phyloP scores from a whole-genome alignment of 1,140 invertebrate genomes.

The Drosophila neocordata region DNA sequence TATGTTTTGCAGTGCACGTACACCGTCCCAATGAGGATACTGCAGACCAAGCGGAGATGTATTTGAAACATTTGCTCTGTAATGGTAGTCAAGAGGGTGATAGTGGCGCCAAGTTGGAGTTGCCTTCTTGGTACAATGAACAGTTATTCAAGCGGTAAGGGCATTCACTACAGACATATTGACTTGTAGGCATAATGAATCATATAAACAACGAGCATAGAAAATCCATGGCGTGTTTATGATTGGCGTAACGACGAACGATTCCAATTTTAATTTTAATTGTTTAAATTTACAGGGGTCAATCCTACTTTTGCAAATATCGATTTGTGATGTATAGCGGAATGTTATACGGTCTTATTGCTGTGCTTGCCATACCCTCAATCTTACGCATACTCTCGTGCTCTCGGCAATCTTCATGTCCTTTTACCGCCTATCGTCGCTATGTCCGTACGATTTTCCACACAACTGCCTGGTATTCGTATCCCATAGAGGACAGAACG shows the following conservation, averaged over 20 bases:
- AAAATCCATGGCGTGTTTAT: too few relatives aligned
- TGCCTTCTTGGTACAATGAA: conserved; percentile 85
- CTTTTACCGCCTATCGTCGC: conserved; percentile 88
- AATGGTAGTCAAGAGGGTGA: conserved; percentile 73
- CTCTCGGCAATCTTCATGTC: conserved; percentile 86
- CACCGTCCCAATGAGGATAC: conserved; percentile 29
- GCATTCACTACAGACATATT: background rate
- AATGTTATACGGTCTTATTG: conserved; percentile 86
- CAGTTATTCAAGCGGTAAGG: conserved; percentile 84
- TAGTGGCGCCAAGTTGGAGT: conserved; percentile 66
- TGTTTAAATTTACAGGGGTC: conserved; percentile 84
- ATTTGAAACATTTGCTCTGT: conserved; percentile 64
- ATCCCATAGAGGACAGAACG: conserved; percentile 80
- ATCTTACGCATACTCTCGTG: conserved; percentile 87
- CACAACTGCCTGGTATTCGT: conserved; percentile 88
- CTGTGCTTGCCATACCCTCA: conserved; percentile 86
- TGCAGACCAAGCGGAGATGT: conserved; percentile 30
- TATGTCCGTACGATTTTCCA: conserved; percentile 90
- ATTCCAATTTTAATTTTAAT: background rate
- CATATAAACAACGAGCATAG: too few relatives aligned
- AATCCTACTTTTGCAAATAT: conserved; percentile 86
- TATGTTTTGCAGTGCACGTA: conserved; percentile 28
- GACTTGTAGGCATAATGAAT: too few relatives aligned
- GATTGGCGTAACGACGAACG: too few relatives aligned
- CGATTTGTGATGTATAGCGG: conserved; percentile 85